Conservation (phyloP, 2,797 vertebrate species). For the Helostoma temminkii region DNA sequence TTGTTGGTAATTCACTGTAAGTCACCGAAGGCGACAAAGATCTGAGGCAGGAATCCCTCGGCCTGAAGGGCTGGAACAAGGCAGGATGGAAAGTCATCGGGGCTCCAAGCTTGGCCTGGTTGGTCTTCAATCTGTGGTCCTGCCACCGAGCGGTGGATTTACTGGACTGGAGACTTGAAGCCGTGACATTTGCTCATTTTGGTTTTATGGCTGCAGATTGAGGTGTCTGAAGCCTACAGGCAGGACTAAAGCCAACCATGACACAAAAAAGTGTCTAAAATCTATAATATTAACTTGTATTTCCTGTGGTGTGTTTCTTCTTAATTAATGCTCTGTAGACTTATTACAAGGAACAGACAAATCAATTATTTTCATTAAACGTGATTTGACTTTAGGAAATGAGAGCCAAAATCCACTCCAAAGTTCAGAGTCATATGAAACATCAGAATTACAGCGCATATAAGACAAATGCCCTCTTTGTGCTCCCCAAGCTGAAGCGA, state of each 20-base stretch:
- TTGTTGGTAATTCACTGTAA: constrained; percentile 29
- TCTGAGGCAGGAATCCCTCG: constrained; percentile 19
- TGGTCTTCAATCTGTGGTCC: constrained; percentile 43
- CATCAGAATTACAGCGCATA: too few species aligned
- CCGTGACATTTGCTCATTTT: constrained; percentile 27
- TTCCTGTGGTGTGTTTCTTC: too few species aligned
- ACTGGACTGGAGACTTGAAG: constrained; percentile 23
- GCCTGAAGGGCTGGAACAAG: neutral
- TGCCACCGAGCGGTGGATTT: constrained; percentile 16
- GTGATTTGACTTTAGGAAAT: too few species aligned
- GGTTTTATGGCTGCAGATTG: constrained; percentile 30
- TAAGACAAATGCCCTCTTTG: too few species aligned
- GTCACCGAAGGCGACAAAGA: constrained; percentile 36
- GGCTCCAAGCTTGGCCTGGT: constrained; percentile 41
- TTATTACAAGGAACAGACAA: too few species aligned
- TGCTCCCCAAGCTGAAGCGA: too few species aligned
- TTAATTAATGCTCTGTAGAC: too few species aligned
- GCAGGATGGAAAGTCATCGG: constrained; percentile 19
- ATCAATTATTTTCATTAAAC: too few species aligned
- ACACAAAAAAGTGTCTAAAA: neutral
- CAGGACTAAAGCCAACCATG: neutral
- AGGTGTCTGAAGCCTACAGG: constrained; percentile 20
- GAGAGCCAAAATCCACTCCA: too few species aligned
- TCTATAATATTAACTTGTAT: neutral
- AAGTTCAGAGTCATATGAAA: too few species aligned